Base-by-base conservation (phyloP, 2,797 vertebrate species). In the Sardinella longiceps region DNA sequence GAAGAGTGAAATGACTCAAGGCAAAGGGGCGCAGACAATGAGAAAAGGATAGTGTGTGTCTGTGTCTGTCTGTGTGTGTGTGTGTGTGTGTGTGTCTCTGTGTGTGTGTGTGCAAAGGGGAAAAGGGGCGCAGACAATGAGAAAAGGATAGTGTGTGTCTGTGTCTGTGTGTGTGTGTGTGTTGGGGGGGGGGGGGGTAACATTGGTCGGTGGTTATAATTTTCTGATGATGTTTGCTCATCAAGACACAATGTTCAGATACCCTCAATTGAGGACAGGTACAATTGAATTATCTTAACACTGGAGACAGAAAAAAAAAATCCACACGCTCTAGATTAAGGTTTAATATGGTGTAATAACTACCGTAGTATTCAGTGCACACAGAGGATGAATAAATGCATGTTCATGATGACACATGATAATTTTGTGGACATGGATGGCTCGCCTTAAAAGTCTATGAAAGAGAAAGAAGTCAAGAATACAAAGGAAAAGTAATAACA, bases 291-390 rank as follows among this genome's bases (percentile, higher is more conserved):
- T 50, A 86, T 28, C 48, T 28, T 12, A n/a, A 45, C n/a, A 63
- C 81, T 7, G 2, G 43, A 45, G 43, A 80, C 70, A 74, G 45
- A 30, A 80, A 12, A 58, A 77, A n/a, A 74, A n/a, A n/a, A n/a
- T n/a, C 83, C 51, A 2, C 9, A 81, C 33, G 7, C 53, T 80
- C 30, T 70, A 80, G 20, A 83, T 85, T 85, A 81, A 20, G n/a
- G 23, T 39, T n/a, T 60, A 39, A 51, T 83, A 48, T 53, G 46
- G 58, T 4, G 45, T 82, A 53, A 83, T 86, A n/a, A 28, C 50
- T 50, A 28, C 23, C n/a, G 51, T 66, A 80, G 39, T 45, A 87
- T 81, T 84, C 66, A 30, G 43, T 70, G 45, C 74, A 56, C 18
- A 43, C 25, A 30, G 15, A 1, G 56, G 70, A 63, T 74, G 28